Conservation (phyloP, 2,888 invertebrate genomes). For the Saturnia japonica region DNA sequence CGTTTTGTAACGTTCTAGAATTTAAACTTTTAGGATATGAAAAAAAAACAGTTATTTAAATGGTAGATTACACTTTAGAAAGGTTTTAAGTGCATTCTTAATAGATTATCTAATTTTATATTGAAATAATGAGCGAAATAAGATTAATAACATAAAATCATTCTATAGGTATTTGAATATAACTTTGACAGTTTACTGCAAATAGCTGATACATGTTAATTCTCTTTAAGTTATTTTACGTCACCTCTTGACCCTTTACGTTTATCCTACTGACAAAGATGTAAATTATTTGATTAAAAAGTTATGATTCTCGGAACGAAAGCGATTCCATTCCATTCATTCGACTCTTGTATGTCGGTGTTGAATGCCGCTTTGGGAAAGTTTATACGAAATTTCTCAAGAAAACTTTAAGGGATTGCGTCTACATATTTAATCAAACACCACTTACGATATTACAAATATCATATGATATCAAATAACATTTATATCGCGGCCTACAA, state of each 20-base stretch:
- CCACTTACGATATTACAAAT: no score
- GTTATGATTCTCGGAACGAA: constrained; percentile 29
- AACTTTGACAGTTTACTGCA: no score
- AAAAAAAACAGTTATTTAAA: background rate
- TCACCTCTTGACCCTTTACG: background rate
- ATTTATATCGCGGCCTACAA: no score
- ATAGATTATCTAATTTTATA: background rate
- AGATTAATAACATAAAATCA: no score
- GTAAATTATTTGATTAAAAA: constrained; percentile 5
- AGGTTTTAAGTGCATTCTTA: background rate
- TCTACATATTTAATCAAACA: constrained; percentile 27
- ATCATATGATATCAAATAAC: no score
- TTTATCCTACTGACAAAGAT: background rate
- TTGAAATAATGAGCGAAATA: no score
- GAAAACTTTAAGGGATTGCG: constrained; percentile 47
- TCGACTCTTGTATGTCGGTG: constrained; percentile 46
- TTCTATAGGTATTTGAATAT: no score
- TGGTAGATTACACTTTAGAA: background rate
- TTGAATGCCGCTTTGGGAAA: constrained; percentile 42
- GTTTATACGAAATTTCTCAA: constrained; percentile 43
- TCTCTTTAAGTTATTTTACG: background rate
- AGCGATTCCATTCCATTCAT: constrained; percentile 53
- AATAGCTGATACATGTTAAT: no score
- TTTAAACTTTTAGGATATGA: no score
- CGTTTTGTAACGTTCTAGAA: background rate